phyloP scores from a whole-genome alignment of 2,113 vertebrate genomes.

The Anthoscopus minutus region DNA sequence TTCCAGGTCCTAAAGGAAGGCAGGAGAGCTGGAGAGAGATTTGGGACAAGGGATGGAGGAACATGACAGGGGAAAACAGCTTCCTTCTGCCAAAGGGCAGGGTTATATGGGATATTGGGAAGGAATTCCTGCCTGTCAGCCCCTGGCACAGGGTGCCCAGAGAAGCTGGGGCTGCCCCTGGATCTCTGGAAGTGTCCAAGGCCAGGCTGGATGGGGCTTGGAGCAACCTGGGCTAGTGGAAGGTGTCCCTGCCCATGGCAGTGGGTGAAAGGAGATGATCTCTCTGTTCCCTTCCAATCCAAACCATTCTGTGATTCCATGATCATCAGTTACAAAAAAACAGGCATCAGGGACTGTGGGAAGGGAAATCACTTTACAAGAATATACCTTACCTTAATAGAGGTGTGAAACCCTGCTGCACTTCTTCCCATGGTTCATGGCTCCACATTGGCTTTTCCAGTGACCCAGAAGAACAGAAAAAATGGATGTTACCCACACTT shows the following conservation, averaged over 20 bases:
- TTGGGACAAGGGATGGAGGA: background rate
- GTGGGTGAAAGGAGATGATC: rapidly evolving
- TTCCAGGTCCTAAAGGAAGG: background rate
- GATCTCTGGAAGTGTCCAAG: background rate
- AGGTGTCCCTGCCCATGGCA: background rate
- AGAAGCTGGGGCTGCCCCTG: background rate
- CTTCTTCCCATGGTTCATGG: background rate
- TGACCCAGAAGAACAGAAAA: background rate
- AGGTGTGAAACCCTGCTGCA: background rate
- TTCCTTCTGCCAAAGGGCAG: background rate
- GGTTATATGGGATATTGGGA: rapidly evolving
- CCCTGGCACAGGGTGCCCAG: background rate
- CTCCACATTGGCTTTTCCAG: background rate
- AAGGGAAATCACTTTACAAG: background rate
- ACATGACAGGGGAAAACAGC: background rate
- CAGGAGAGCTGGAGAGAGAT: background rate
- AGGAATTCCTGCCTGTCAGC: rapidly evolving
- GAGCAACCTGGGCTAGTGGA: rapidly evolving
- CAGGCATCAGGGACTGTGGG: too few relatives aligned
- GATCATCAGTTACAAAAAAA: background rate
- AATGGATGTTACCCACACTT: background rate
- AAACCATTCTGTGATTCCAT: background rate
- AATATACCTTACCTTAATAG: background rate
- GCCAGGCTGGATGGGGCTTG: rapidly evolving
- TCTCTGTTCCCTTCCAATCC: background rate